Percentiles rank a stretch among this genome's conserved stretches.
phyloP scores from a whole-genome alignment of 2,113 vertebrate species.

The Dendropsophus ebraccatus region DNA sequence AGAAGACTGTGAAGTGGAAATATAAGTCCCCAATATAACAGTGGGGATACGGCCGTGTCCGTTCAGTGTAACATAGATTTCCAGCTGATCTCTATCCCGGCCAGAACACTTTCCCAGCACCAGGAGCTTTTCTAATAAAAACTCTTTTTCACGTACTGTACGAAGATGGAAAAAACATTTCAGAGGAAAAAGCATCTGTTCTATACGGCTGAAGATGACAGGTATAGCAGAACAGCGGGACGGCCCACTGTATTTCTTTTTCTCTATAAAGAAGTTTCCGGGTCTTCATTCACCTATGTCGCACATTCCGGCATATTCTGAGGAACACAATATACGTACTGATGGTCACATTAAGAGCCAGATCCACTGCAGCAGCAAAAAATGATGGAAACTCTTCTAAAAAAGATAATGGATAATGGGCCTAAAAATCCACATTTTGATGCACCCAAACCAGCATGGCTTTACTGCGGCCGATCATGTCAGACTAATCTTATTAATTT shows the following conservation, averaged over 20 bases:
- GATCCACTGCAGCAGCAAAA: no score
- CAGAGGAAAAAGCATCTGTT: not conserved
- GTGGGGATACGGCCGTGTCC: not conserved
- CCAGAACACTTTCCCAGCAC: slow-evolving; percentile 17
- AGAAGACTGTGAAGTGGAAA: not conserved
- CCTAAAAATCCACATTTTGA: no score
- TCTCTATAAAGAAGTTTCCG: not conserved
- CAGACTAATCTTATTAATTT: no score
- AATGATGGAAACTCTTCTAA: no score
- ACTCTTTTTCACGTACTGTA: not conserved
- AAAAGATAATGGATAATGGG: no score
- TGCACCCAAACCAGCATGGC: no score
- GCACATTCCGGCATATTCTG: not conserved
- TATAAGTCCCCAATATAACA: not conserved
- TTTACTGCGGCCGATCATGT: no score
- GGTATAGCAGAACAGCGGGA: not conserved
- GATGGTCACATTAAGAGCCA: no score
- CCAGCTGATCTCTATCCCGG: not conserved
- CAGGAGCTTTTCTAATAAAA: not conserved
- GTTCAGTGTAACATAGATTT: slow-evolving; percentile 3
- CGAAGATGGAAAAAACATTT: slow-evolving; percentile 7
- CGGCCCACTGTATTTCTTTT: not conserved
- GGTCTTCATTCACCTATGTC: not conserved
- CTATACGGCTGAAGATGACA: not conserved
- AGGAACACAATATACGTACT: not conserved